Percentiles rank a stretch among this genome's conserved stretches.
Conservation (phyloP, 2,888 invertebrate genomes). For the Colletes collaris region DNA sequence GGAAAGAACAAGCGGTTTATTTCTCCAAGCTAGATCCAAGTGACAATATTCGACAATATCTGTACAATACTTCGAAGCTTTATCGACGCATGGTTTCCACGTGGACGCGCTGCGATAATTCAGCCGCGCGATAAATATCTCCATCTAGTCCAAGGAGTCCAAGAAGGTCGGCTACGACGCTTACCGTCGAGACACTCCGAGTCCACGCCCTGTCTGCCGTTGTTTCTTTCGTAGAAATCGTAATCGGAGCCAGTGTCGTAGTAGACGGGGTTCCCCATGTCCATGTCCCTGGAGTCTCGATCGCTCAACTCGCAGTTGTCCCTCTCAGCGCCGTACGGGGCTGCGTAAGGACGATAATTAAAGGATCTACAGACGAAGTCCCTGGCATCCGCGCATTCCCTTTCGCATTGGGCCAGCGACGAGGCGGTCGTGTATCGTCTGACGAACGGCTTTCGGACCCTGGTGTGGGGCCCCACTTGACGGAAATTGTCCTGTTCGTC, state of each 20-base stretch:
- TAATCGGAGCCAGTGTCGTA: slow-evolving; percentile 93
- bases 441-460: slow-evolving; percentile 91
- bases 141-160: slow-evolving; percentile 35
- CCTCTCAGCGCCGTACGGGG: slow-evolving; percentile 87
- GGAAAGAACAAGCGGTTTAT: slow-evolving; percentile 49
- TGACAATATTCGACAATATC: slow-evolving; percentile 49
- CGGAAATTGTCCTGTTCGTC: slow-evolving; percentile 93
- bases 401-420: slow-evolving; percentile 91
- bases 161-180: slow-evolving; percentile 56
- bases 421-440: slow-evolving; percentile 89
- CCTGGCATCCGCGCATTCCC: slow-evolving; percentile 92
- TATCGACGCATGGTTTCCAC: slow-evolving; percentile 28
- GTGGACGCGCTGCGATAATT: neutral
- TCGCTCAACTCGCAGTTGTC: slow-evolving; percentile 97
- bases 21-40: slow-evolving; percentile 34
- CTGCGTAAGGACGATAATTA: slow-evolving; percentile 89
- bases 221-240: slow-evolving; percentile 92
- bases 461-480: slow-evolving; percentile 90
- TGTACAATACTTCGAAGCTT: slow-evolving; percentile 41
- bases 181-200: slow-evolving; percentile 94
- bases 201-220: slow-evolving; percentile 88
- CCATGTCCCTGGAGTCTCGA: slow-evolving; percentile 92
- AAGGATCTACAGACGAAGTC: slow-evolving; percentile 94
- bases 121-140: slow-evolving; percentile 20
- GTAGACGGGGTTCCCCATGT: slow-evolving; percentile 92